phyloP scores from a whole-genome alignment of 2,113 vertebrate genomes.

The Apteryx owenii region DNA sequence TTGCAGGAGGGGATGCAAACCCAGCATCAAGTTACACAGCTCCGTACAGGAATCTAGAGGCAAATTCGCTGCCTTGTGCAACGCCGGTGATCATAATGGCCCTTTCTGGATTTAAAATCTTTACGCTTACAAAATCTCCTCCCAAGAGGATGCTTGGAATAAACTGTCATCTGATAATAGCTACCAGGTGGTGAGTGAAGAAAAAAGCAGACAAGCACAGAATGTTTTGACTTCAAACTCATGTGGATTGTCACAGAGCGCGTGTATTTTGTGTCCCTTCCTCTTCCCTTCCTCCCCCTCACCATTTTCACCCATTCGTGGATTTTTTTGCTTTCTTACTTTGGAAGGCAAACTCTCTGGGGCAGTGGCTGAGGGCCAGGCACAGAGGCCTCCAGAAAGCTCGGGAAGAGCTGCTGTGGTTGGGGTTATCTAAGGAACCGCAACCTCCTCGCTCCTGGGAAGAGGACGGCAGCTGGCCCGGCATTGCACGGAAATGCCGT shows the following conservation, averaged over 20 bases:
- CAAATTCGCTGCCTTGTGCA: background rate
- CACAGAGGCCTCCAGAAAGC: background rate
- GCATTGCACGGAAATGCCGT: background rate
- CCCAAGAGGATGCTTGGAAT: slow-evolving; percentile 60
- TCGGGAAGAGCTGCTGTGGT: background rate
- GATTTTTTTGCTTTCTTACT: background rate
- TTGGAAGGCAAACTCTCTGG: background rate
- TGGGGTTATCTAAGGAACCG: background rate
- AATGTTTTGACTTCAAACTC: slow-evolving; percentile 74
- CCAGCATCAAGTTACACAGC: background rate
- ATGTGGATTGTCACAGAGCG: slow-evolving; percentile 63
- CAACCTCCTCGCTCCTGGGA: too few species aligned
- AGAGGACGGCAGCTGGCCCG: background rate
- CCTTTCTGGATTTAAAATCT: slow-evolving; percentile 20
- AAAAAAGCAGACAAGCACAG: slow-evolving; percentile 66
- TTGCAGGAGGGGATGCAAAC: background rate
- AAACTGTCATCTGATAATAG: slow-evolving; percentile 73
- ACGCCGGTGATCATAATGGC: background rate
- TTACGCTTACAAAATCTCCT: slow-evolving; percentile 33
- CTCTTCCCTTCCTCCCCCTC: background rate
- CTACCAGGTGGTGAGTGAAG: slow-evolving; percentile 64
- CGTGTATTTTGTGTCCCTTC: slow-evolving; percentile 43
- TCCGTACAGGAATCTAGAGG: background rate
- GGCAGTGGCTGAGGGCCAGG: background rate
- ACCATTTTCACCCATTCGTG: background rate